Evolutionary conservation across 2,113 vertebrate genomes (phyloP).

Genomic region (Semicossyphus pulcher): DNA sequence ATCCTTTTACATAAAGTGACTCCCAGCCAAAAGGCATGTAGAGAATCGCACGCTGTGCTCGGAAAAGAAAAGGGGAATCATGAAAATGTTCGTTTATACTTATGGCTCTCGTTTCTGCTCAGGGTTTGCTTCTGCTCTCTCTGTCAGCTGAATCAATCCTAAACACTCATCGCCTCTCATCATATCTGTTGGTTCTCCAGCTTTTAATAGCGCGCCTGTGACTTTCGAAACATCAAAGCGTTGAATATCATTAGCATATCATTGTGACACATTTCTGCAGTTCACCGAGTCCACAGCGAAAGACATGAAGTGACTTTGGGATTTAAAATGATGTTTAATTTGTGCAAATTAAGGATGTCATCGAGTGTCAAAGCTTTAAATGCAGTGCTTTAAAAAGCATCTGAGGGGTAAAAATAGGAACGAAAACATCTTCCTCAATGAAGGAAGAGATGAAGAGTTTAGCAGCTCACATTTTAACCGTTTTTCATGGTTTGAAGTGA

Average conservation of each 20-base stretch:
- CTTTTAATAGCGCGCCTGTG: slow-evolving; percentile 4
- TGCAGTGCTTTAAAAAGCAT: not conserved
- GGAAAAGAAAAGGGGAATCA: not conserved
- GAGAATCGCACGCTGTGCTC: not conserved
- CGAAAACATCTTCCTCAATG: too few species aligned
- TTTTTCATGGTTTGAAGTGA: too few species aligned
- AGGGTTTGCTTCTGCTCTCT: slow-evolving; percentile 18
- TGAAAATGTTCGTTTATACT: not conserved
- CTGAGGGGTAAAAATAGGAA: not conserved
- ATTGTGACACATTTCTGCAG: slow-evolving; percentile 24
- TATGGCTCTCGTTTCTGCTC: not conserved
- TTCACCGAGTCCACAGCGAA: slow-evolving; percentile 14
- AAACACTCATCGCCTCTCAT: slow-evolving; percentile 7
- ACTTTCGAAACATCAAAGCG: slow-evolving; percentile 21
- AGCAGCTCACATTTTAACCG: too few species aligned
- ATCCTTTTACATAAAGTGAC: slow-evolving; percentile 26
- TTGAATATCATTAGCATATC: slow-evolving; percentile 31
- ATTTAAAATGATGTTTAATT: not conserved
- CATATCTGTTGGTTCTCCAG: slow-evolving; percentile 10
- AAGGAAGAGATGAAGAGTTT: too few species aligned
- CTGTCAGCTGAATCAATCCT: slow-evolving; percentile 11
- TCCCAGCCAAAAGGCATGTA: slow-evolving; percentile 19
- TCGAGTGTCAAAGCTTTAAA: not conserved
- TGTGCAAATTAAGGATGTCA: not conserved
- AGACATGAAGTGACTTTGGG: not conserved